Percentiles rank a stretch among this genome's conserved stretches.
Evolutionary conservation across 2,888 invertebrate genomes (phyloP).

Genomic region (Synanthedon andrenaeformis): DNA sequence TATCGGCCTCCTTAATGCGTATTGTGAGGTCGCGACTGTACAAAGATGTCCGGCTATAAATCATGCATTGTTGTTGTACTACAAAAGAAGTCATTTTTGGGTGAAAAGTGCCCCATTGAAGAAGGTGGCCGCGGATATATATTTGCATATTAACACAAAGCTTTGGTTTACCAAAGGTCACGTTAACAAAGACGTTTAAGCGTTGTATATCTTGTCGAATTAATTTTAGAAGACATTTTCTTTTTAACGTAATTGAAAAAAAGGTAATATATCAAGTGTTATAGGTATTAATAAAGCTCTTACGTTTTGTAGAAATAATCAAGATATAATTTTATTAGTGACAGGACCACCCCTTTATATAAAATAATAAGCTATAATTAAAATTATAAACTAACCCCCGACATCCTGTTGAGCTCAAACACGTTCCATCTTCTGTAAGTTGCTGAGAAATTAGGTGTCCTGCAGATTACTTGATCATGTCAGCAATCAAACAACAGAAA

Average conservation of each 20-base stretch:
- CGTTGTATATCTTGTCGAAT: background rate
- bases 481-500: no score
- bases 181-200: background rate
- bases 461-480: no score
- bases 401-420: no score
- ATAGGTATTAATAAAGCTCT: background rate
- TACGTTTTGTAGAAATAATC: background rate
- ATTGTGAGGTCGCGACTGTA: constrained; percentile 6
- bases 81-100: constrained; percentile 65
- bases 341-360: no score
- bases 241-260: background rate
- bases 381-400: no score
- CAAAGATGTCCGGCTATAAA: constrained; percentile 22
- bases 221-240: background rate
- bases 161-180: constrained; percentile 2
- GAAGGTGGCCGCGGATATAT: constrained; percentile 20
- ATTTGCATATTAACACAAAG: constrained; percentile 23
- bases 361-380: no score
- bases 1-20: constrained; percentile 2
- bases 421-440: no score
- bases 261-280: background rate
- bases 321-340: no score
- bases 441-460: no score
- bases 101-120: constrained; percentile 45
- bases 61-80: constrained; percentile 52